Conservation (phyloP, 1,140 invertebrate species). For the Cheumatopsyche charites region DNA sequence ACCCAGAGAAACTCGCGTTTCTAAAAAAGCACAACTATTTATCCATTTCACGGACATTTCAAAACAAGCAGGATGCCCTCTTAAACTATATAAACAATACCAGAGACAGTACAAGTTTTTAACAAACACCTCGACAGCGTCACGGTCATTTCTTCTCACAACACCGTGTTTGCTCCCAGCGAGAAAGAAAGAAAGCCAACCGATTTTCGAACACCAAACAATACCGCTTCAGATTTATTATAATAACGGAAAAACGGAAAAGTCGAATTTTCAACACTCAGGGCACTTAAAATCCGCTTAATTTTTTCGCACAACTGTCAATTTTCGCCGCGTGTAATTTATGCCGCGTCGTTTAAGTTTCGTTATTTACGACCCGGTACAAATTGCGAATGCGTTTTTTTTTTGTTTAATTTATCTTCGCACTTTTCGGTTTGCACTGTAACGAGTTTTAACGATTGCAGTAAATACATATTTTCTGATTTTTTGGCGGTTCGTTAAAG, state of each 20-base stretch:
- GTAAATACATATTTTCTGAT: too few species aligned
- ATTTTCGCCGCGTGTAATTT: conserved; percentile 5
- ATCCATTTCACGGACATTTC: too few species aligned
- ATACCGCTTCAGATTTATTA: too few species aligned
- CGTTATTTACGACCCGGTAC: conserved; percentile 13
- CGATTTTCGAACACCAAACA: too few species aligned
- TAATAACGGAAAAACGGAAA: too few species aligned
- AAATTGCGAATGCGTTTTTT: conserved; percentile 7
- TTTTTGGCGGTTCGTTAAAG: too few species aligned
- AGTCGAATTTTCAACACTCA: not conserved
- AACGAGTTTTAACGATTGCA: conserved; percentile 19
- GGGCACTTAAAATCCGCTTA: not conserved
- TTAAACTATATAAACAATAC: conserved; percentile 8
- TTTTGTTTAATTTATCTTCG: not conserved
- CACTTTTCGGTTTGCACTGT: not conserved
- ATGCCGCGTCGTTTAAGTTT: conserved; percentile 11
- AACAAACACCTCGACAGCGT: not conserved
- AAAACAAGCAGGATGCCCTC: not conserved
- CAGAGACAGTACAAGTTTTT: conserved; percentile 6
- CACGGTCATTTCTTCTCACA: conserved; percentile 3
- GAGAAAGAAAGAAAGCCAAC: too few species aligned
- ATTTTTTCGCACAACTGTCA: conserved; percentile 4
- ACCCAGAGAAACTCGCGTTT: too few species aligned
- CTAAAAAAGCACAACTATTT: too few species aligned
- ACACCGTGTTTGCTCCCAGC: too few species aligned